Base-by-base conservation (phyloP, 2,113 vertebrate genomes). In the Cynoglossus semilaevis region DNA sequence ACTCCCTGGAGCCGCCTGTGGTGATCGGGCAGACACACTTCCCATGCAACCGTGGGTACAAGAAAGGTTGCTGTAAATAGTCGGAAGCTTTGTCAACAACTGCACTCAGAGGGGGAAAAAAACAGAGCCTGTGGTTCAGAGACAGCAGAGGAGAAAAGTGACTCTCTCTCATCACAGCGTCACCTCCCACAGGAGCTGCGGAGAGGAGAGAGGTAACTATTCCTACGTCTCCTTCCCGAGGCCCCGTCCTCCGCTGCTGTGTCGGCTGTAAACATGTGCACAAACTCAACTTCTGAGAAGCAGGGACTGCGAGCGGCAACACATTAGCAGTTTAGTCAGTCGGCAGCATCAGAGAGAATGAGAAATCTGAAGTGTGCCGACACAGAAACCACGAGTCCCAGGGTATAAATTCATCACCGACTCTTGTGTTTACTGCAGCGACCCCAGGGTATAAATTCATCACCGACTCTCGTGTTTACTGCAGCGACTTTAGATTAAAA, bases 311-410 rank as follows among this genome's bases (percentile, higher is more conserved):
- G 7, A 53, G 53, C 45, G 36, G 55, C 59, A 34, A 8, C 46
- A 54, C 42, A 36, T 69, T 34, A 9, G 37, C 51, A 42, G 63
- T 69, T 76, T 74, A 51, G 3, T 82, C 79, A 75, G 44, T 62
- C 44, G 34, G 52, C 74, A 17, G 58, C 70, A 63, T 79, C 77
- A 77, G 64, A 79, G 59, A 63, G 80, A 86, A 82, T 81, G 63
- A 60, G 52, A 55, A 72, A 84, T 75, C 43, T 40, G 41, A 46
- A 63, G 51, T 8, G 49, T 48, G 67, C 45, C 57, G 55, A 67
- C 17, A 12, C 12, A 38, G 18, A 53, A 29, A 29, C 22, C 53
- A 51, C 19, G 34, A 65, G 22, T 81, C 81, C 70, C 75, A 56
- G 34, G 54, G 43, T 70, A 38, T 76, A 55, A 15, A 79, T 79